Evolutionary conservation across 92 coral and sea anemone species (phyloP).

Genomic region (Phenganax stokvisi): DNA sequence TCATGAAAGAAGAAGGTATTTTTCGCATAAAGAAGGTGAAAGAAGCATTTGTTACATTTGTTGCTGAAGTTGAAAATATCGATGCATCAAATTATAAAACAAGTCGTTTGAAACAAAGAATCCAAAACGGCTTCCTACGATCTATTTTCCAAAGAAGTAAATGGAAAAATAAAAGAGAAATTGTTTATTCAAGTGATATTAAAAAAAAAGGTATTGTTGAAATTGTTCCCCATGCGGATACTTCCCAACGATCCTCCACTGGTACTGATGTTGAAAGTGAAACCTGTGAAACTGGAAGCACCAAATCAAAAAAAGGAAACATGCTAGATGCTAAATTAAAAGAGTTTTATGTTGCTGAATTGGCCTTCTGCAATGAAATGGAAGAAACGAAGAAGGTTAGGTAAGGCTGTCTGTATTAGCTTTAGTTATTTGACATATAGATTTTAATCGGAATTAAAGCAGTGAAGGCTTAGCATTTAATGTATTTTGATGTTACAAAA

Average conservation of each 20-base stretch:
- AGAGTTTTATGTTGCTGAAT: neutral
- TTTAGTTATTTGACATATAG: too few relatives aligned
- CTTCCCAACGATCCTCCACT: neutral
- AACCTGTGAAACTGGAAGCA: neutral
- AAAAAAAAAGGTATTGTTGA: neutral
- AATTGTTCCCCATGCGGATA: neutral
- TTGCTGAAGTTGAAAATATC: neutral
- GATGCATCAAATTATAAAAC: constrained; percentile 9
- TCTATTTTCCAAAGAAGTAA: neutral
- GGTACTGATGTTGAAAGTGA: constrained; percentile 2
- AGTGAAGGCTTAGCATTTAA: too few relatives aligned
- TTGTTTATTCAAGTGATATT: neutral
- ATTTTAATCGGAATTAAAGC: too few relatives aligned
- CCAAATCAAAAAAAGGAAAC: neutral
- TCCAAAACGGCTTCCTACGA: neutral
- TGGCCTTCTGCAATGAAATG: neutral
- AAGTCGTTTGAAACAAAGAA: neutral
- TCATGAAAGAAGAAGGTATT: neutral
- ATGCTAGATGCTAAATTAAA: neutral
- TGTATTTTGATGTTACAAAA: too few relatives aligned
- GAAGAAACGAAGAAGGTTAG: too few relatives aligned
- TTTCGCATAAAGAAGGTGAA: neutral
- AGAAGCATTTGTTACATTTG: neutral
- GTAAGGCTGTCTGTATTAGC: too few relatives aligned
- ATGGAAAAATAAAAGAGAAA: neutral